Base-by-base conservation (phyloP, 2,888 invertebrate genomes). In the Melieria omissa region DNA sequence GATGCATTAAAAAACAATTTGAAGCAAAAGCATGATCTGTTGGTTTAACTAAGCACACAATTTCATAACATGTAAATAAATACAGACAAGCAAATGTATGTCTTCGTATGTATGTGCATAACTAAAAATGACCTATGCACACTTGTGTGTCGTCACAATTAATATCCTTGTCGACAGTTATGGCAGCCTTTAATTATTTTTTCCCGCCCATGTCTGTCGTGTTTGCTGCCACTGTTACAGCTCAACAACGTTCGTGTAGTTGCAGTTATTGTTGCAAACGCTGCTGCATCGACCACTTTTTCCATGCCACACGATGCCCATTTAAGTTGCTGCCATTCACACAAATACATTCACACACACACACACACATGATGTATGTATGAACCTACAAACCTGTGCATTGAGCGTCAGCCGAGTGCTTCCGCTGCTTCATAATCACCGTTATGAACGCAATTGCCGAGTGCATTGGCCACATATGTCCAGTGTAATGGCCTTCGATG, bases 391-490 rank as follows among this genome's bases (percentile, higher is more conserved):
- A 9, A 10, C 12, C 12, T 9, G 49, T 49, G 12, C 9, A 49
- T 49, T 12, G 9, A 10, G 49, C 49, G 9, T 49, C 12, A 12
- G 12, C 49, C 9, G 49, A 10, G 10, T 49, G 49, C 49, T 10
- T 10, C 9, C 9, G 12, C 3, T 49, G 49, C 49, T 3, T 12
- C 9, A 49, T 49, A 49, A 49, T 49, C 49, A 49, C 49, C 49
- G 49, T 49, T 49, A 1, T 29, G 29, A 29, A 29, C 29, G 67
- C 49, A 61, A 67, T 61, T 67, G 41, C 58, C 58, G 58, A 29
- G 29, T 29, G 29, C 29, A 29, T 29, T 29, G 29, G 29, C 29
- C 29, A 29, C 29, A 29, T 29, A 29, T 29, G 29, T 29, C 29
- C 29, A 29, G 29, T 29, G 29, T 29, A 29, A 29, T 29, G 29